Evolutionary conservation across 2,113 vertebrate genomes (phyloP).

Genomic region (Colaptes auratus): DNA sequence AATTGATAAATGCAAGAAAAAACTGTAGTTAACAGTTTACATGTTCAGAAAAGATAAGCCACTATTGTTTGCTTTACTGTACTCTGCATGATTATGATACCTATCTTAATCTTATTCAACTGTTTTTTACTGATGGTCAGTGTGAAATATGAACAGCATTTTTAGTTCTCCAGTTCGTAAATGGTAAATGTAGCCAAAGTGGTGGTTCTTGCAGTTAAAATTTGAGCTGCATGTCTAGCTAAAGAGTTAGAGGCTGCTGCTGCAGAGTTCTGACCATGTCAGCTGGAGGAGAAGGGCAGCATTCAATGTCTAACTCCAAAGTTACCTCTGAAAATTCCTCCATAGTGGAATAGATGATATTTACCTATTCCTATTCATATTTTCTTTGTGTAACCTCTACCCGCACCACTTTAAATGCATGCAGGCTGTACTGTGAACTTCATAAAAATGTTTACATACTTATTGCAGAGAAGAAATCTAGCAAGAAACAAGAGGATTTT

Average conservation of each 20-base stretch:
- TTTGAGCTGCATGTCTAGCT: background rate
- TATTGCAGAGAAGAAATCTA: background rate
- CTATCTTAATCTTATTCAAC: background rate
- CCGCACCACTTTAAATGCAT: background rate
- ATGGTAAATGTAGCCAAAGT: background rate
- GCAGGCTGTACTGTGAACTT: background rate
- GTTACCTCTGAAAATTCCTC: background rate
- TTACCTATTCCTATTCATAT: background rate
- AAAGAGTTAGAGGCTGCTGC: background rate
- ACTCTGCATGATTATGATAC: background rate
- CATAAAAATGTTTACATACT: background rate
- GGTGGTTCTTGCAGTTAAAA: background rate
- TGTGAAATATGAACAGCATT: background rate
- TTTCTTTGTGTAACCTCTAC: background rate
- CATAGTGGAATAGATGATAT: background rate
- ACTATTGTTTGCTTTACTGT: background rate
- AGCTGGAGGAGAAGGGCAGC: background rate
- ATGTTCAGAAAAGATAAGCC: background rate
- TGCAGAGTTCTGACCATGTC: background rate
- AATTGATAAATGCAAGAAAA: background rate
- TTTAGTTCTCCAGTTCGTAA: background rate
- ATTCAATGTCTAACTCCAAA: background rate
- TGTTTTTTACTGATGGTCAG: background rate
- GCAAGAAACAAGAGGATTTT: background rate
- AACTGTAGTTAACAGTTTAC: background rate